Conservation (phyloP, 30 jellyfish, hydroid and myxozoan species). For the Thelohanellus kitauei region DNA sequence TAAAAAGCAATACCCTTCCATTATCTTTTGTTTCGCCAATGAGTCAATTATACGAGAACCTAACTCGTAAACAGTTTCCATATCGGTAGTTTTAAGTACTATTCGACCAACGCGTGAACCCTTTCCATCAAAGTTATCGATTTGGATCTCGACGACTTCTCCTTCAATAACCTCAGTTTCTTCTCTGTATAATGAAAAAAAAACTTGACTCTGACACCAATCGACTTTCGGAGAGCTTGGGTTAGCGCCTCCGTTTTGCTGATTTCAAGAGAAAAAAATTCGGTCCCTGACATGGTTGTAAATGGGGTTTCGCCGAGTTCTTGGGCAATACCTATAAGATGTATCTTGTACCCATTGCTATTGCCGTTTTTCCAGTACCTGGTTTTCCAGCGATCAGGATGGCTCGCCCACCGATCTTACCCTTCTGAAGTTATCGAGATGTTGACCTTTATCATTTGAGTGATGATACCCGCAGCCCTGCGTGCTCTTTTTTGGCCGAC, state of each 20-base stretch:
- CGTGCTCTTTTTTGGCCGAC: constrained; percentile 88
- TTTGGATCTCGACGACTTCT: constrained; percentile 86
- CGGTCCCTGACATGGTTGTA: constrained; percentile 86
- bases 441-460: constrained; percentile 42
- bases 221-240: constrained; percentile 81
- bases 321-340: constrained; percentile 63
- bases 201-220: constrained; percentile 75
- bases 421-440: constrained; percentile 16
- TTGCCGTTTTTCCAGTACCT: constrained; percentile 96
- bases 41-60: constrained; percentile 94
- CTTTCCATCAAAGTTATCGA: constrained; percentile 89
- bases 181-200: constrained; percentile 15
- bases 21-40: constrained; percentile 66
- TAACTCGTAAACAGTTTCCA: constrained; percentile 81
- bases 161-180: constrained; percentile 96
- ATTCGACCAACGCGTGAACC: constrained; percentile 74
- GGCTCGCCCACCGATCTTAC: constrained; percentile 82
- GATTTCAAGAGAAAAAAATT: constrained; percentile 73
- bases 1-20: constrained; percentile 37
- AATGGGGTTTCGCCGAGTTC: constrained; percentile 91
- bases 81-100: constrained; percentile 73
- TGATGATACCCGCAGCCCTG: constrained; percentile 81
- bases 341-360: constrained; percentile 55
- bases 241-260: constrained; percentile 91
- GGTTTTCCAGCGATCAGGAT: constrained; percentile 81